Evolutionary conservation across 2,888 invertebrate species (phyloP).

Genomic region (Drosophila paucipuncta): DNA sequence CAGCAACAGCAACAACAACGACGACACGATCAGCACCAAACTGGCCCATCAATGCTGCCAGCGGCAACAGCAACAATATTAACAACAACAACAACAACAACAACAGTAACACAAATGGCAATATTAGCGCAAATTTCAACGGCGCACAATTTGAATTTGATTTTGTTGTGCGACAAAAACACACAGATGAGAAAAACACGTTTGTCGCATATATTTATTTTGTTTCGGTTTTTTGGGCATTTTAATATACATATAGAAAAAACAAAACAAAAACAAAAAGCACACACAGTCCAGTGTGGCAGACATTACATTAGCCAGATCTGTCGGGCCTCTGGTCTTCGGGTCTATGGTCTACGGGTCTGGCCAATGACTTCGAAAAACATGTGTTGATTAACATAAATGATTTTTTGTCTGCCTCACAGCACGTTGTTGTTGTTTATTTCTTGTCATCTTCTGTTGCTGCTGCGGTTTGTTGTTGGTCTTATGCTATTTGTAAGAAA

Average conservation of each 20-base stretch:
- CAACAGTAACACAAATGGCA: constrained; percentile 71
- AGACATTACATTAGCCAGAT: constrained; percentile 60
- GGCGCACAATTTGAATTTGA: constrained; percentile 77
- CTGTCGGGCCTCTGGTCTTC: constrained; percentile 39
- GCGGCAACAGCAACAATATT: constrained; percentile 30
- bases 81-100: constrained; percentile 45
- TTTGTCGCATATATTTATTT: constrained; percentile 75
- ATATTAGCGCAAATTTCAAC: constrained; percentile 81
- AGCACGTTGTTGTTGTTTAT: constrained; percentile 45
- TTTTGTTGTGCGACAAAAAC: constrained; percentile 66
- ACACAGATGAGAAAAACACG: constrained; percentile 60
- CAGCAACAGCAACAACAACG: constrained; percentile 25
- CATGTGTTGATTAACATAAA: constrained; percentile 81
- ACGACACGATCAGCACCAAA: constrained; percentile 59
- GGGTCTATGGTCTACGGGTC: constrained; percentile 23
- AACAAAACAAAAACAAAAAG: constrained; percentile 32
- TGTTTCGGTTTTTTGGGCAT: constrained; percentile 68
- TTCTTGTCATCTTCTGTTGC: constrained; percentile 36
- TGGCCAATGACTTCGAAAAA: constrained; percentile 77
- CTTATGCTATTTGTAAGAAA: constrained; percentile 55
- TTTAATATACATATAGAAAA: constrained; percentile 59
- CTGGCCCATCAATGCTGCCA: constrained; percentile 68
- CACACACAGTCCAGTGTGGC: constrained; percentile 39
- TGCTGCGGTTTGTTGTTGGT: constrained; percentile 6
- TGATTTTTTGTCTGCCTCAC: constrained; percentile 70